Base-by-base conservation (phyloP, 2,113 vertebrate genomes). In the Eolophus roseicapilla region DNA sequence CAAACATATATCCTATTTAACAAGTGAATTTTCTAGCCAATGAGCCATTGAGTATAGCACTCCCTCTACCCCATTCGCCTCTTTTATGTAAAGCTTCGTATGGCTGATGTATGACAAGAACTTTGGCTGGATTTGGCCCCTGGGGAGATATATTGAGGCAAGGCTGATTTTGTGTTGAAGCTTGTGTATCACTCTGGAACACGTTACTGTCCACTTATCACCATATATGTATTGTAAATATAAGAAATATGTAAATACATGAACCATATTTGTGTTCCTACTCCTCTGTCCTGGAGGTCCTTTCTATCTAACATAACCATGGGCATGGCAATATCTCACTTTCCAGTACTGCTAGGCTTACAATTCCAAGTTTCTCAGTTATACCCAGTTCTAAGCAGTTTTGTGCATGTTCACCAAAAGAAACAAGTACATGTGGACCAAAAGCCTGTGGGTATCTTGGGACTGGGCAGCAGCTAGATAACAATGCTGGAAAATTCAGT, bases 21-120 rank as follows among this genome's bases (percentile, higher is more conserved):
- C 44, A 93, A 94, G 87, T 76, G 82, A 90, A 87, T 93, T 91
- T 96, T 95, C 70, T 93, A 89, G 81, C 91, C 94, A 92, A 37
- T 89, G 91, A 95, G 77, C 81, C 91, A 87, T 62, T 89, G 84
- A 92, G 74, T 68, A 57, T 11, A 82, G 46, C 82, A 82, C 17
- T 64, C 35, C 60, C 44, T 95, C 57, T 82, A 75, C 44, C 65
- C 69, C 33, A 23, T 91, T 89, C 82, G 15, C 83, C 41, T 91
- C 37, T 85, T 88, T 50, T 73, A n/a, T 69, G 44, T 67, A 91
- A 92, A 86, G 43, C 71, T 75, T 75, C 52, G 47, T 82, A 43
- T 49, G 46, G 79, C 71, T 76, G 59, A 70, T 70, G 35, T 63
- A 68, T 1, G 1, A 31, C 46, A 93, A 82, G 67, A 93, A 69